phyloP scores from a whole-genome alignment of 2,797 vertebrate species.

The Cirrhinus molitorella region DNA sequence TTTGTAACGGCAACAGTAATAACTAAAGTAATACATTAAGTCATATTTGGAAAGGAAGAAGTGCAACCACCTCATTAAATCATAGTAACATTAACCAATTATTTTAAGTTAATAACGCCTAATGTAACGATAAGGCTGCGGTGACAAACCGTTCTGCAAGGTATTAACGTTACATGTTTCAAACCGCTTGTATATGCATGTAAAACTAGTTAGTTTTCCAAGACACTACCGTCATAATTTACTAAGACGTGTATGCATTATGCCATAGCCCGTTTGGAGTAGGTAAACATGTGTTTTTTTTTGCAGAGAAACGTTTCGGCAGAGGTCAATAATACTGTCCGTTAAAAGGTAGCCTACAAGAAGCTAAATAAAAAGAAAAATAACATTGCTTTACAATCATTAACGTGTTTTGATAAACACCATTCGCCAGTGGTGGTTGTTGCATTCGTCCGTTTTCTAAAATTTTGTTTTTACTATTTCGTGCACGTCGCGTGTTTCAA shows the following conservation, averaged over 20 bases:
- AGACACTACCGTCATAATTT: neutral
- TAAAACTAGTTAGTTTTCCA: neutral
- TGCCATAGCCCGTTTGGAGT: neutral
- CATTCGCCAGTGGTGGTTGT: neutral
- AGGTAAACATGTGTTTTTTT: slow-evolving; percentile 12
- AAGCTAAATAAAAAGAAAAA: neutral
- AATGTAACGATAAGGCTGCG: neutral
- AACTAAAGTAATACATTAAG: neutral
- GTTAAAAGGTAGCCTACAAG: neutral
- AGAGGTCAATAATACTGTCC: neutral
- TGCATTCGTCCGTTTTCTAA: neutral
- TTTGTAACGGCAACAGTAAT: neutral
- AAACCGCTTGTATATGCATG: neutral
- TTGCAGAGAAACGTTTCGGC: neutral
- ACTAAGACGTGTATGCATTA: neutral
- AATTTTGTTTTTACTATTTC: too few species aligned
- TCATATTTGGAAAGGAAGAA: neutral
- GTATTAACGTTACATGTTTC: neutral
- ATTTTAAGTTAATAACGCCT: neutral
- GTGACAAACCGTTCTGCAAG: slow-evolving; percentile 16
- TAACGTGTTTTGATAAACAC: neutral
- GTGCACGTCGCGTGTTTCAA: neutral
- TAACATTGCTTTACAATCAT: neutral
- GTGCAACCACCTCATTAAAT: neutral
- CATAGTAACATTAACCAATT: neutral